Conservation (phyloP, 2,797 vertebrate species). For the Mus minutoides region DNA sequence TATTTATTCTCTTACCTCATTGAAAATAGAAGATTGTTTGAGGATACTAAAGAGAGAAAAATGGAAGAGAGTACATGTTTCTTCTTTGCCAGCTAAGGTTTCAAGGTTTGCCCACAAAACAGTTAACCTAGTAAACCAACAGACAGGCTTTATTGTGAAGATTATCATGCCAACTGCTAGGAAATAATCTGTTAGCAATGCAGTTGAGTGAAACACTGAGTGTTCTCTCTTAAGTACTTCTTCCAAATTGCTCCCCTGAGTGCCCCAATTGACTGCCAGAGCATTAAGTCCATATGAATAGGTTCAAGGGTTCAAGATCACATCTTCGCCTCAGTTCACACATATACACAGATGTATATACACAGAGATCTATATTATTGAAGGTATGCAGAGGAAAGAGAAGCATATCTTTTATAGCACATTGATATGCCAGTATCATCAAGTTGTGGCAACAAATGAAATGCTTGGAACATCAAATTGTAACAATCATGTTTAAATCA, state of each 20-base stretch:
- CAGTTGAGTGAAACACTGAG: background rate
- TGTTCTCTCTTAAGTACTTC: constrained; percentile 33
- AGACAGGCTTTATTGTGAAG: constrained; percentile 34
- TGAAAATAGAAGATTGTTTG: background rate
- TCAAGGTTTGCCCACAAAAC: constrained; percentile 4
- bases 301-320: background rate
- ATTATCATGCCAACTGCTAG: background rate
- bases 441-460: background rate
- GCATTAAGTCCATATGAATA: background rate
- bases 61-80: background rate
- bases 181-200: constrained; percentile 24
- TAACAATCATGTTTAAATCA: background rate
- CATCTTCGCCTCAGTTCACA: background rate
- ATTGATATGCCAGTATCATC: background rate
- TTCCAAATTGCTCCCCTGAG: constrained; percentile 12
- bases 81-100: background rate
- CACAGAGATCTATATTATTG: background rate
- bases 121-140: background rate
- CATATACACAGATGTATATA: background rate
- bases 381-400: background rate
- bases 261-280: constrained; percentile 24
- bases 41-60: background rate
- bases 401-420: constrained; percentile 28
- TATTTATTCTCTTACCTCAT: background rate
- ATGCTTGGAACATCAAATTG: background rate